Evolutionary conservation across 2,888 invertebrate species (phyloP).

Genomic region (Oscheius myriophilus): DNA sequence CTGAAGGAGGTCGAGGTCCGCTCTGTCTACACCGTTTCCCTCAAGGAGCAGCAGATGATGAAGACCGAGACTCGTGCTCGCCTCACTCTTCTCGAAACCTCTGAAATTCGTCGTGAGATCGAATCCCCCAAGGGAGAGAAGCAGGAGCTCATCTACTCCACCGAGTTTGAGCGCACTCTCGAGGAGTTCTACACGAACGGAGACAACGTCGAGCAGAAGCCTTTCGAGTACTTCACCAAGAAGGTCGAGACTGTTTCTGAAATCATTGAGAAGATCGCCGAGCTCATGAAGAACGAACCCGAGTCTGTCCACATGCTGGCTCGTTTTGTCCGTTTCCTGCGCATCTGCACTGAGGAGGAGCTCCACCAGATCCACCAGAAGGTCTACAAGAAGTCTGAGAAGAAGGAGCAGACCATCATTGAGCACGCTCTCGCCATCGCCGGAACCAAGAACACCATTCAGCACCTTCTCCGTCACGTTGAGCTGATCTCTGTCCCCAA

Average conservation of each 20-base stretch:
- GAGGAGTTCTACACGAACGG: conserved; percentile 58
- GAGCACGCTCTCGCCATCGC: conserved; percentile 55
- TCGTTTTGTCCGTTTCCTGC: conserved; percentile 58
- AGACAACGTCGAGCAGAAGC: conserved; percentile 45
- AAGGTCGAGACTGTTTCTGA: conserved; percentile 44
- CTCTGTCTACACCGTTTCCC: conserved; percentile 44
- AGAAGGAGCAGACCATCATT: conserved; percentile 45
- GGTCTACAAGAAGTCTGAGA: conserved; percentile 37
- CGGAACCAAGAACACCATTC: conserved; percentile 57
- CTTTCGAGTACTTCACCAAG: conserved; percentile 46
- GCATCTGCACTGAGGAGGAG: conserved; percentile 51
- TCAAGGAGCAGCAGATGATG: conserved; percentile 46
- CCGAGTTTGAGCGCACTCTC: conserved; percentile 47
- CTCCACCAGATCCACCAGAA: conserved; percentile 52
- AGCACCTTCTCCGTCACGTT: conserved; percentile 39
- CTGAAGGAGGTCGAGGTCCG: conserved; percentile 49
- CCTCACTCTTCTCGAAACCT: conserved; percentile 37
- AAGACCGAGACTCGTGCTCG: conserved; percentile 47
- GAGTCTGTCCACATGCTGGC: conserved; percentile 35
- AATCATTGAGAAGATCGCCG: conserved; percentile 42
- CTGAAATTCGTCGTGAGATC: conserved; percentile 39
- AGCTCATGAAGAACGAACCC: conserved; percentile 18
- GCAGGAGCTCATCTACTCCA: conserved; percentile 50
- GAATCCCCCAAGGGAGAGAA: conserved; percentile 41
- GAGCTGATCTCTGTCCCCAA: conserved; percentile 33